Evolutionary conservation across 2,113 vertebrate genomes (phyloP).

Genomic region (Anguilla japonica): DNA sequence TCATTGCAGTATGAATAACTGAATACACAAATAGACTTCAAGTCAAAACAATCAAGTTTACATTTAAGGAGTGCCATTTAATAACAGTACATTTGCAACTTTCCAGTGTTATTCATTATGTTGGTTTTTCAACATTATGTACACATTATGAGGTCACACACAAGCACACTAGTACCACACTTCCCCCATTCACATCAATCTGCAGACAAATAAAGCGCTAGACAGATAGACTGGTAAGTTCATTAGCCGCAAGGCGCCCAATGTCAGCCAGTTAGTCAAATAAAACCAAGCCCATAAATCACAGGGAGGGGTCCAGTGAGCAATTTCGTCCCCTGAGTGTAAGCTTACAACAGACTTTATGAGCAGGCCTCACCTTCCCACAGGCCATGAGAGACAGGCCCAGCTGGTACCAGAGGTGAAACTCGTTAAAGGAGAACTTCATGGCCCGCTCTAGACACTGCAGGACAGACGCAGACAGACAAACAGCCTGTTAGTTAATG

Average conservation of each 20-base stretch:
- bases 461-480: background rate
- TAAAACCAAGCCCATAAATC: too few species aligned
- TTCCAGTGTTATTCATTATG: too few species aligned
- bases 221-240: background rate
- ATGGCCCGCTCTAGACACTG: constrained; percentile 96
- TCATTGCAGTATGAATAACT: too few species aligned
- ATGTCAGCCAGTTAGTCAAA: background rate
- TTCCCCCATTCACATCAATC: background rate
- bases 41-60: too few species aligned
- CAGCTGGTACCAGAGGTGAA: constrained; percentile 97
- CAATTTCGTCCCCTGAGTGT: background rate
- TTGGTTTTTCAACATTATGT: too few species aligned
- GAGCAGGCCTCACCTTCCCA: constrained; percentile 84
- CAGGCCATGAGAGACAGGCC: constrained; percentile 93
- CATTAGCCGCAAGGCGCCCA: too few species aligned
- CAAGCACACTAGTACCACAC: background rate
- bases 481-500: constrained; percentile 1
- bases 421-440: constrained; percentile 96
- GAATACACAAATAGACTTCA: too few species aligned
- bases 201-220: background rate
- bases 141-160: too few species aligned
- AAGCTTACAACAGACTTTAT: too few species aligned
- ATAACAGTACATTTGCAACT: too few species aligned
- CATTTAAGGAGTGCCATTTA: too few species aligned
- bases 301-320: too few species aligned